These are phyloP conservation scores for Callipepla squamata DNA, from an alignment of 2,113 vertebrate genomes.

Conservation along the genomic window DNA sequence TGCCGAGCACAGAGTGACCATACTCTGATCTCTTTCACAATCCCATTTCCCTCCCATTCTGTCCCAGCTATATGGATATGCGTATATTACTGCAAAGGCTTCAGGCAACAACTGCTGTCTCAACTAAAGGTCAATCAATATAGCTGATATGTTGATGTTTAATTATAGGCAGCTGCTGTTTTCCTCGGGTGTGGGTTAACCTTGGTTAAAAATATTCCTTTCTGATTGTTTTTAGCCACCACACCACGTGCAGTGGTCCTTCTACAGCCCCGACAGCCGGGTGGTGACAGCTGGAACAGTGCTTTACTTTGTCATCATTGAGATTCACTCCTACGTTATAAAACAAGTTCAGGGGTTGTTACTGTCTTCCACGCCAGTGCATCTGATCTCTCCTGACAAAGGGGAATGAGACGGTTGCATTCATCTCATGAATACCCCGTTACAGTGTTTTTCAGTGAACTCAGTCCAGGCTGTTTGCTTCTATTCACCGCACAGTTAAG, in stretches of 20 bases:
- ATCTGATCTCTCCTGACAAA: conserved; percentile 42
- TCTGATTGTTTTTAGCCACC: conserved; percentile 17
- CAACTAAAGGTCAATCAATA: conserved; percentile 54
- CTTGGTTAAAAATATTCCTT: conserved; percentile 28
- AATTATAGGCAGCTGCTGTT: conserved; percentile 37
- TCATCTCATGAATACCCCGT: conserved; percentile 55
- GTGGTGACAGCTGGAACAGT: background rate
- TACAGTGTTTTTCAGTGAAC: conserved; percentile 20
- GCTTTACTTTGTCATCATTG: background rate
- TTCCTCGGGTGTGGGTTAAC: conserved; percentile 13
- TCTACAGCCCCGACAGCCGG: background rate
- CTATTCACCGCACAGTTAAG: conserved; percentile 27
- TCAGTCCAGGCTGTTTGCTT: conserved; percentile 13
- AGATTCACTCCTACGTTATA: conserved; percentile 32
- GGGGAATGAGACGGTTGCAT: conserved; percentile 25
- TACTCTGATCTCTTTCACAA: background rate
- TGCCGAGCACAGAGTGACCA: background rate
- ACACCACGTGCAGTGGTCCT: background rate
- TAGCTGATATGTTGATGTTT: background rate
- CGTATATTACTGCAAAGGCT: background rate
- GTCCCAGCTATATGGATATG: background rate
- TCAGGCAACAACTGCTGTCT: conserved; percentile 28
- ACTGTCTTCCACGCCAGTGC: conserved; percentile 25
- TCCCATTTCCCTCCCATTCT: background rate
- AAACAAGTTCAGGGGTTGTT: conserved; percentile 32